These are phyloP conservation scores for Plotosus lineatus DNA, from an alignment of 2,113 vertebrate species.

Conservation along the genomic window DNA sequence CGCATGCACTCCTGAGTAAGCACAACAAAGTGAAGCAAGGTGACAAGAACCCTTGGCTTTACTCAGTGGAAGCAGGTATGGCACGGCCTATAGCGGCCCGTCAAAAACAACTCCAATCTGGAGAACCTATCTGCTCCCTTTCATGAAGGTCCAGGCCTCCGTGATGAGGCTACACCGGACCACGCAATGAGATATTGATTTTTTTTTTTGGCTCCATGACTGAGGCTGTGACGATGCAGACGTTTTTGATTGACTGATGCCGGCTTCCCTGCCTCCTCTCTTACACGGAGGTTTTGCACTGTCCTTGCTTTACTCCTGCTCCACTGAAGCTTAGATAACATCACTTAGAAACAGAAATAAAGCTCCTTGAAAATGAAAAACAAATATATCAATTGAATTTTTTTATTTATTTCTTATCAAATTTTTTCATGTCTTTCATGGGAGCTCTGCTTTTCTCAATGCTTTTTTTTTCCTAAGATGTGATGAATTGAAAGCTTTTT, in stretches of 20 bases:
- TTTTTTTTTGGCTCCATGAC: constrained; percentile 66
- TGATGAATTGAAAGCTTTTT: background rate
- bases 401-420: background rate
- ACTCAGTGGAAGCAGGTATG: constrained; percentile 62
- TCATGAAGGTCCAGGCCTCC: constrained; percentile 61
- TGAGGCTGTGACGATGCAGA: constrained; percentile 70
- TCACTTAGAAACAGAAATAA: background rate
- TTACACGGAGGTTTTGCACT: constrained; percentile 59
- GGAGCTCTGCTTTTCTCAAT: background rate
- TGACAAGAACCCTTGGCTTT: constrained; percentile 64
- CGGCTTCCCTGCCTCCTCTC: constrained; percentile 56
- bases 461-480: constrained; percentile 1
- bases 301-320: constrained; percentile 49
- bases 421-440: constrained; percentile 5
- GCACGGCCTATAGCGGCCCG: constrained; percentile 56
- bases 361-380: constrained; percentile 4
- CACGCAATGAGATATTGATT: constrained; percentile 77
- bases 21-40: constrained; percentile 73
- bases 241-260: constrained; percentile 72
- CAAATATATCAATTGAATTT: background rate
- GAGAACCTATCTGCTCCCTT: constrained; percentile 66
- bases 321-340: background rate
- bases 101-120: constrained; percentile 61
- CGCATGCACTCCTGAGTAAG: constrained; percentile 59
- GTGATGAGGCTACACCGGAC: constrained; percentile 70